Base-by-base conservation (phyloP, 2,797 vertebrate species). In the Eulemur rubriventer region DNA sequence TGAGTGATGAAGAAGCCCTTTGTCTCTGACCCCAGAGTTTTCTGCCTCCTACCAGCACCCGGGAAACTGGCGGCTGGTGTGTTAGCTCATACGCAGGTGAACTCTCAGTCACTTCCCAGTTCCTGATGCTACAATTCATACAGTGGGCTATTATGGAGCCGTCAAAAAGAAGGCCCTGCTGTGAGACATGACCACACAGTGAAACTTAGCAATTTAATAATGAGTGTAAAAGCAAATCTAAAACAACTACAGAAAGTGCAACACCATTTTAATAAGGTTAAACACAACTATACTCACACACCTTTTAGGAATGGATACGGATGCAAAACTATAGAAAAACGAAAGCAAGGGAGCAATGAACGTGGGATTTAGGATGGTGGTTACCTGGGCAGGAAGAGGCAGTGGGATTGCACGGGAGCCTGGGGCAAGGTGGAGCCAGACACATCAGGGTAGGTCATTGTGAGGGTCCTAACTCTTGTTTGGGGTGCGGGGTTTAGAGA, bases 381-480 rank as follows among this genome's bases (percentile, higher is more conserved):
- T 33, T 13, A 4, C 50, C 26, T 12, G 12, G 43, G 26, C 2
- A 1, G 6, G 38, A 63, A 22, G 48, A 10, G 50, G 7, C 11
- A 28, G 13, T 7, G 7, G 24, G 2, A 12, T 2, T 9, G 63
- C 50, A 0, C 22, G 4, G 63, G 43, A 38, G 7, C 10, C 0
- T 1, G 28, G 12, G 38, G 7, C 4, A 0, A 57, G 13, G 22
- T 41, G 13, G 38, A 8, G 43, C 3, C 26, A 0, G 14, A 2
- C 6, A 2, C 30, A 52, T 13, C 26, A n/a, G 17, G 46, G 24
- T 7, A 6, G 22, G 4, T 12, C 26, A 16, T 1, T 0, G 4
- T 48, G 22, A 8, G 48, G 33, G 76, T 11, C 41, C 69, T 43
- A 17, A 67, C n/a, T 52, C 22, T 28, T 1, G 38, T 35, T 12